Percentiles rank a stretch among this genome's conserved stretches.
phyloP scores from a whole-genome alignment of 2,113 vertebrate species.

The Stercorarius parasiticus region DNA sequence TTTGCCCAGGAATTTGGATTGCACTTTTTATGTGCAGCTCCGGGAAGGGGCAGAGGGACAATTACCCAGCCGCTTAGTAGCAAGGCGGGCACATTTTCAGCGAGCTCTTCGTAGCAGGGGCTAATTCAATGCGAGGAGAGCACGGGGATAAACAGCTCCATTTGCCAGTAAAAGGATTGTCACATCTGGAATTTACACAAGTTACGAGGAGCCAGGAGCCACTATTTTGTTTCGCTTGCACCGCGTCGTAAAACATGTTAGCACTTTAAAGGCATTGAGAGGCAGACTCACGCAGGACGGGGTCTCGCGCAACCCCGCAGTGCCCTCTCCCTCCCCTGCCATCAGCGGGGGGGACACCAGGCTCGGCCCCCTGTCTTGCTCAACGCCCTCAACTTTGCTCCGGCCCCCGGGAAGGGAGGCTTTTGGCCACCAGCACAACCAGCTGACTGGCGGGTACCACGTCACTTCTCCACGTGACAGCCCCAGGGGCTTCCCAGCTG shows the following conservation, averaged over 20 bases:
- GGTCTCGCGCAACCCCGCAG: fast-evolving
- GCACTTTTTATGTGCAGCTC: slow-evolving; percentile 24
- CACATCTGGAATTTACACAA: slow-evolving; percentile 57
- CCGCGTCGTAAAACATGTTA: slow-evolving; percentile 5
- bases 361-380: background rate
- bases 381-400: slow-evolving; percentile 33
- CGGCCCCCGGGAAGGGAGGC: background rate
- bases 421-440: background rate
- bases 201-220: slow-evolving; percentile 52
- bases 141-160: background rate
- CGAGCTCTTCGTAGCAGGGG: slow-evolving; percentile 12
- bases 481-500: fast-evolving
- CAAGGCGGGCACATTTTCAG: background rate
- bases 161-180: slow-evolving; percentile 42
- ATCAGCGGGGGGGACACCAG: fast-evolving
- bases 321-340: background rate
- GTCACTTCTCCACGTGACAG: background rate
- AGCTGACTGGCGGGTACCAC: background rate
- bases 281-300: background rate
- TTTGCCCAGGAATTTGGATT: slow-evolving; percentile 52
- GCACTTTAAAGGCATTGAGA: background rate
- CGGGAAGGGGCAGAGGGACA: slow-evolving; percentile 13
- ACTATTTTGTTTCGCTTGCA: background rate
- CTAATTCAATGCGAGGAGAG: background rate
- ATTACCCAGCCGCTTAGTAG: slow-evolving; percentile 26